Base-by-base conservation (phyloP, 2,888 invertebrate genomes). In the Diadromus collaris region DNA sequence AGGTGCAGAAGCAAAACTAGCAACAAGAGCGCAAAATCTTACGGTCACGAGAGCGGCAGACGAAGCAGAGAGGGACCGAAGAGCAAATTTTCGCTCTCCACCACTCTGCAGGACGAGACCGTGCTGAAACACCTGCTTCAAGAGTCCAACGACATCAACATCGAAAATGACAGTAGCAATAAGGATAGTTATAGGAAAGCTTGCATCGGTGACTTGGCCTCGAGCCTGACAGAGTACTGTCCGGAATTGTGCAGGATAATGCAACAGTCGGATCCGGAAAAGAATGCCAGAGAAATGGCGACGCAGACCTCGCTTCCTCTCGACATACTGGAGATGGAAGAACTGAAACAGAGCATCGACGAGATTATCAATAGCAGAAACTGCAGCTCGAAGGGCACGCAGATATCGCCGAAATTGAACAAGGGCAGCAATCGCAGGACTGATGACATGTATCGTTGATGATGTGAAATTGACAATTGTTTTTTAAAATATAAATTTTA, bases 291-390 rank as follows among this genome's bases (percentile, higher is more conserved):
- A 19, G 91, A 91, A 86, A 90, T 90, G 74, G 88, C 90, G 0
- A 91, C 91, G 13, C 90, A 90, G 80, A 90, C 91, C 1, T 89
- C 89, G 0, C 75, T 90, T 10, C 90, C 90, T 0, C 83, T 91
- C 32, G 90, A 90, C 72, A 87, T 90, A 72, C 79, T 90, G 24
- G 90, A 91, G 78, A 90, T 90, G 90, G 90, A 90, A 60, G 90
- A 88, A 70, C 82, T 90, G n/a, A 89, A 90, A 72, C 88, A 90
- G 70, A 90, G 88, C 74, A 90, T 90, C 78, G 89, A 90, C 58
- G 90, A 90, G 65, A 88, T 90, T 61, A 89, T 90, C 29, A 90
- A 89, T 70, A 90, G 86, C 74, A 85, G 89, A 19, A 87, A 85
- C 76, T 89, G 87, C 34, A 89, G 87, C 63, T 90, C 89, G 2